These are phyloP conservation scores for Abrostola tripartita DNA, from an alignment of 2,888 invertebrate species.

Conservation along the genomic window DNA sequence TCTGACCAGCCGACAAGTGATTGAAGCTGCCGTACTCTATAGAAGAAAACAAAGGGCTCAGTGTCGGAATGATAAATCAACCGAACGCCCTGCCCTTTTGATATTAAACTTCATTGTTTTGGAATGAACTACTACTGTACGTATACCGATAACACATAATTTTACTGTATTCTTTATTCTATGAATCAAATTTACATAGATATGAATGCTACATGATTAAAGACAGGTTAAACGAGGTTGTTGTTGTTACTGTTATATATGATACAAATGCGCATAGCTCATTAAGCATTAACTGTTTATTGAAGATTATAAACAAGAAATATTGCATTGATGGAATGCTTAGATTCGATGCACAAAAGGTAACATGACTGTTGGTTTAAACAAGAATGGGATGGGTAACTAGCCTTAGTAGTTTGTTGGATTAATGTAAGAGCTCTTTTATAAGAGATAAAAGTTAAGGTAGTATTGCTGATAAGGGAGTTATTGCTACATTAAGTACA, in stretches of 20 bases:
- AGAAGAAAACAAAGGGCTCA: constrained; percentile 74
- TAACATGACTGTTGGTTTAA: constrained; percentile 24
- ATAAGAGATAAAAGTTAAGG: constrained; percentile 46
- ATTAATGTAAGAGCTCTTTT: constrained; percentile 36
- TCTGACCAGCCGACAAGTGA: constrained; percentile 72
- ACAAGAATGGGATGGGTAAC: constrained; percentile 21
- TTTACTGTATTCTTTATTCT: constrained; percentile 38
- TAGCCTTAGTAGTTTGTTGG: constrained; percentile 32
- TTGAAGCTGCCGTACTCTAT: constrained; percentile 61
- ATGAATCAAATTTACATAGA: constrained; percentile 37
- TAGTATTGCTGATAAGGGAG: constrained; percentile 55
- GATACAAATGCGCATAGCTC: constrained; percentile 47
- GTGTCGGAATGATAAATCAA: constrained; percentile 78
- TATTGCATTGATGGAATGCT: constrained; percentile 45
- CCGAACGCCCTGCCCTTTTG: constrained; percentile 75
- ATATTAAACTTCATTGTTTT: constrained; percentile 77
- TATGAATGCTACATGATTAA: constrained; percentile 44
- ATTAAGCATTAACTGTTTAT: constrained; percentile 51
- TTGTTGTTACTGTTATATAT: constrained; percentile 53
- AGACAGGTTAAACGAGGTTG: constrained; percentile 49
- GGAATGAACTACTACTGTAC: constrained; percentile 60
- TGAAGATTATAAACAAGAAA: constrained; percentile 49
- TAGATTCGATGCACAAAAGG: constrained; percentile 25
- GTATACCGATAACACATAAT: constrained; percentile 43
- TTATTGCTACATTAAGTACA: constrained; percentile 49